Base-by-base conservation (phyloP, 2,888 invertebrate species). In the Nasonovia ribisnigri region DNA sequence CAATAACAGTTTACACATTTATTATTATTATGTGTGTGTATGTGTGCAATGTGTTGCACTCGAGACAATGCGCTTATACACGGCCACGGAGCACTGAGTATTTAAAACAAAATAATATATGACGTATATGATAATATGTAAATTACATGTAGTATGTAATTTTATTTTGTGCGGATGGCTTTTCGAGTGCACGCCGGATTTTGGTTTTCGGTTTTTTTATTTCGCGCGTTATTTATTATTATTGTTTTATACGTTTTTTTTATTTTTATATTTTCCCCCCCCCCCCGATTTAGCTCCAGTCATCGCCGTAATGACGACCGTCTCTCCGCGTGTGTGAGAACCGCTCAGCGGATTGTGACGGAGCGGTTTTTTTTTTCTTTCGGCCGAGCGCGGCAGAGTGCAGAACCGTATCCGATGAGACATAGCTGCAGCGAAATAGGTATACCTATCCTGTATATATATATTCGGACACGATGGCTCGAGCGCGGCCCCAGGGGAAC, bases 301-400 rank as follows among this genome's bases (percentile, higher is more conserved):
- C 91, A 54, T 84, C 84, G 29, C 16, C 84, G 54, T 84, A 84
- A 91, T 46, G 91, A 57, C 84, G 54, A 11, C 54, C 43, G 57
- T 46, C 84, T 51, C 51, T 51, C 51, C 51, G 51, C 84, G 91
- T 43, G 46, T 57, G 91, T 67, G 67, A 67, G 67, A 67, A 91
- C 54, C 46, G 24, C 43, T 84, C 91, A 57, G 43, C 91, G 84
- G 43, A 11, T 91, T 91, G 91, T 91, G 91, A 91, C 91, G 91
- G 84, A 91, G 43, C 46, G 42, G 42, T 84, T 91, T 43, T 84
- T 46, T 54, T 57, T 5, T 57, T 13, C 67, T 90, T 43, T 84
- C 54, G 54, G 54, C 48, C 77, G 13, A 26, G 26, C 42, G 51
- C 29, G 84, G 84, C 54, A 42, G 54, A 86, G 91, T 43, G 91